Conservation (phyloP, 2,113 vertebrate genomes). For the Thermophis baileyi region DNA sequence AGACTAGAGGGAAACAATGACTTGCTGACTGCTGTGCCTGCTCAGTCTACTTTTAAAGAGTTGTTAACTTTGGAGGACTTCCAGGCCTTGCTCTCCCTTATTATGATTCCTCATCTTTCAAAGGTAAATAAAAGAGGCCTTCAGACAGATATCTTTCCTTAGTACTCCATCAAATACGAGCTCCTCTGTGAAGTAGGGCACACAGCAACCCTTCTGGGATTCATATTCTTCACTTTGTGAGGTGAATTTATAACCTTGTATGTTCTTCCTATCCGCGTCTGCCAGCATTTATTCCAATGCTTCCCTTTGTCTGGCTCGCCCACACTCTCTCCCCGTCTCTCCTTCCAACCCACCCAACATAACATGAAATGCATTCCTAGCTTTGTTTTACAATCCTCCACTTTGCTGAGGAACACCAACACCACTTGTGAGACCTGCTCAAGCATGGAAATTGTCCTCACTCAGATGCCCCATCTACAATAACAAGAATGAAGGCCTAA, state of each 20-base stretch:
- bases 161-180: neutral
- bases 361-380: neutral
- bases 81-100: neutral
- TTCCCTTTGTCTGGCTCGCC: neutral
- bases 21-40: neutral
- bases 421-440: neutral
- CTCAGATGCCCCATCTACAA: neutral
- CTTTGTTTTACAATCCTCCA: neutral
- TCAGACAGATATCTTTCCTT: neutral
- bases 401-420: neutral
- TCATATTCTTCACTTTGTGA: neutral
- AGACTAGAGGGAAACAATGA: neutral
- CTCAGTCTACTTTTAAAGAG: neutral
- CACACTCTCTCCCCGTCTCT: neutral
- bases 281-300: neutral
- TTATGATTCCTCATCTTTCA: neutral
- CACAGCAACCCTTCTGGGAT: neutral
- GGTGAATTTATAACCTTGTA: neutral
- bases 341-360: neutral
- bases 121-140: neutral
- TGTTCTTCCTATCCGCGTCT: neutral
- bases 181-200: neutral
- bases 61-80: neutral
- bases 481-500: neutral
- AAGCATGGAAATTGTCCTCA: neutral